These are phyloP conservation scores for Schizotus pectinicornis DNA, from an alignment of 2,888 invertebrate species.

Conservation along the genomic window DNA sequence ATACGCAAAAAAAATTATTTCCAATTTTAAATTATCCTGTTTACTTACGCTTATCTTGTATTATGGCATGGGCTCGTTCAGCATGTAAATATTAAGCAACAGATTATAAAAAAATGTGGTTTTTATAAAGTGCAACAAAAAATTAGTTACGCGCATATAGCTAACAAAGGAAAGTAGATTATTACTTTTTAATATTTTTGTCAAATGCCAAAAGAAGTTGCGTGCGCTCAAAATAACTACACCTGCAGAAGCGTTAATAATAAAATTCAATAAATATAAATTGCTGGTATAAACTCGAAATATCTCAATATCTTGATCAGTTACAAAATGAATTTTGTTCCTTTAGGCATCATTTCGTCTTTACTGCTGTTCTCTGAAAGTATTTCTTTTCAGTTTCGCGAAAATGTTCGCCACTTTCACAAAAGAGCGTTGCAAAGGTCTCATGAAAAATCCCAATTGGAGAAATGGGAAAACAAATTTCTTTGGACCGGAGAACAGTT, in stretches of 20 bases:
- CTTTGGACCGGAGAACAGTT: conserved; percentile 37
- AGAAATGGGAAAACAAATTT: conserved; percentile 54
- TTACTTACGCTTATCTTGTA: too few species aligned
- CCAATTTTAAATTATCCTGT: too few species aligned
- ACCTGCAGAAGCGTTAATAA: conserved; percentile 10
- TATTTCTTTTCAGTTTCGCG: too few species aligned
- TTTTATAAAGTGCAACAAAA: not conserved
- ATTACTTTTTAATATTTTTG: not conserved
- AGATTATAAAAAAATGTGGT: not conserved
- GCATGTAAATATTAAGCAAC: too few species aligned
- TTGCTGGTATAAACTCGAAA: not conserved
- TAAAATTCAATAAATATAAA: conserved; percentile 18
- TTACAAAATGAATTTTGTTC: not conserved
- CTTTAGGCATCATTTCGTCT: too few species aligned
- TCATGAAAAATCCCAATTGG: conserved; percentile 53
- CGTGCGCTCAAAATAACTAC: conserved; percentile 1
- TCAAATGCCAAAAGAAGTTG: not conserved
- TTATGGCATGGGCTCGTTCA: too few species aligned
- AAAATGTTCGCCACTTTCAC: not conserved
- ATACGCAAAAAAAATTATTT: too few species aligned
- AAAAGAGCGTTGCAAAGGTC: conserved; percentile 54
- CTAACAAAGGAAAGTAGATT: not conserved
- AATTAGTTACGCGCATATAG: not conserved
- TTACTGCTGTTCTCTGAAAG: too few species aligned
- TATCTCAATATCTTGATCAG: too few species aligned